Evolutionary conservation across 1,140 invertebrate species (phyloP).

Genomic region (Arion vulgaris): DNA sequence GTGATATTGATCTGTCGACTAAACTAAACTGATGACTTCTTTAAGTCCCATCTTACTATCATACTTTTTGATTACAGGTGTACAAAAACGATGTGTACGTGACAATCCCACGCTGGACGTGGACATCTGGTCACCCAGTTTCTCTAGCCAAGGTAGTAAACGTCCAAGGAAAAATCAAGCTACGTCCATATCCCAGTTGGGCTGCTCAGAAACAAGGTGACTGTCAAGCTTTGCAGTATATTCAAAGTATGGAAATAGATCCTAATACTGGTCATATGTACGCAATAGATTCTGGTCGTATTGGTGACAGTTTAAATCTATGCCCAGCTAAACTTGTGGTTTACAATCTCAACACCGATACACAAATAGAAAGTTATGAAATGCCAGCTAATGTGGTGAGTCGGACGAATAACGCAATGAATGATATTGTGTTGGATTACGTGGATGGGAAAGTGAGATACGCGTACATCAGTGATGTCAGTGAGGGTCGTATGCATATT

Average conservation of each 20-base stretch:
- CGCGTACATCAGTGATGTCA: conserved; percentile 55
- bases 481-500: conserved; percentile 43
- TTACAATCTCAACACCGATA: conserved; percentile 42
- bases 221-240: conserved; percentile 54
- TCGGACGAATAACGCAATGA: conserved; percentile 45
- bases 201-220: conserved; percentile 48
- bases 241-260: conserved; percentile 60
- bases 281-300: conserved; percentile 53
- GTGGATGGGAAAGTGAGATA: conserved; percentile 43
- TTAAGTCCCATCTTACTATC: too few relatives aligned
- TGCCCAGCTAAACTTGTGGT: conserved; percentile 55
- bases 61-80: conserved; percentile 34
- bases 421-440: conserved; percentile 58
- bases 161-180: conserved; percentile 8
- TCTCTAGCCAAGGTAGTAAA: conserved; percentile 46
- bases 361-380: conserved; percentile 30
- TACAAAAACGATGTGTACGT: conserved; percentile 46
- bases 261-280: conserved; percentile 58
- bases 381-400: conserved; percentile 50
- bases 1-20: too few relatives aligned
- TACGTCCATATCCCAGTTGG: conserved; percentile 54
- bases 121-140: conserved; percentile 47
- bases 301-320: conserved; percentile 35
- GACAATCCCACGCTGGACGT: conserved; percentile 57
- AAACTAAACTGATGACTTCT: too few relatives aligned